These are phyloP conservation scores for Phalloptychus januarius DNA, from an alignment of 2,797 vertebrate species.

Conservation along the genomic window DNA sequence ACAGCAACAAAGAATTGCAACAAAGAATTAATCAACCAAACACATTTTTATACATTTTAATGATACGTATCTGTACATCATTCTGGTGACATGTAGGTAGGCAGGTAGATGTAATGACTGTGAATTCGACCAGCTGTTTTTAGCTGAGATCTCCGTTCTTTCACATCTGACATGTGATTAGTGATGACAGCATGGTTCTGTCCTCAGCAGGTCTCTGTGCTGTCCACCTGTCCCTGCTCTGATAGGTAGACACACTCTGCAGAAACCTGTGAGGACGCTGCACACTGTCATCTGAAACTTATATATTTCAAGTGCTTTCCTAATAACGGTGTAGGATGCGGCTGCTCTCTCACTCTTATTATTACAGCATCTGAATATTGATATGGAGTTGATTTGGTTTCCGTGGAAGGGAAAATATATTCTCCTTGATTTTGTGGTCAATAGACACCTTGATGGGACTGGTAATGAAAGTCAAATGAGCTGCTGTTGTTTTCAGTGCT, in stretches of 20 bases:
- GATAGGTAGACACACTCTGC: neutral
- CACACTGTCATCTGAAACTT: neutral
- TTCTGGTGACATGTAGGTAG: no score
- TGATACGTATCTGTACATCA: neutral
- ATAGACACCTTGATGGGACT: neutral
- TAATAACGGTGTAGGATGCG: neutral
- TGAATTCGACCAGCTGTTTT: no score
- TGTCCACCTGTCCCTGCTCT: neutral
- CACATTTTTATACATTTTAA: neutral
- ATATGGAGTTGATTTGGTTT: conserved; percentile 35
- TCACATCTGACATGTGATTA: neutral
- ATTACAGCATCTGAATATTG: conserved; percentile 30
- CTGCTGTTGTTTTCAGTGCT: conserved; percentile 2
- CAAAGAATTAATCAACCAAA: neutral
- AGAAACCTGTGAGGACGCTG: conserved; percentile 11
- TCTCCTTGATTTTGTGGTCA: conserved; percentile 4
- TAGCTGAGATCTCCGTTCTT: no score
- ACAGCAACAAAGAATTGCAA: neutral
- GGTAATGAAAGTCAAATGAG: conserved; percentile 19
- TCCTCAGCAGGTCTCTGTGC: neutral
- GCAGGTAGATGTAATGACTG: no score
- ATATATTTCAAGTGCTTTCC: conserved; percentile 6
- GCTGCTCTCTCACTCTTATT: neutral
- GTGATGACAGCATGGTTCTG: neutral
- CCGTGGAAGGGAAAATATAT: conserved; percentile 5